Conservation (phyloP, 2,797 vertebrate species). For the Siniperca undulata region DNA sequence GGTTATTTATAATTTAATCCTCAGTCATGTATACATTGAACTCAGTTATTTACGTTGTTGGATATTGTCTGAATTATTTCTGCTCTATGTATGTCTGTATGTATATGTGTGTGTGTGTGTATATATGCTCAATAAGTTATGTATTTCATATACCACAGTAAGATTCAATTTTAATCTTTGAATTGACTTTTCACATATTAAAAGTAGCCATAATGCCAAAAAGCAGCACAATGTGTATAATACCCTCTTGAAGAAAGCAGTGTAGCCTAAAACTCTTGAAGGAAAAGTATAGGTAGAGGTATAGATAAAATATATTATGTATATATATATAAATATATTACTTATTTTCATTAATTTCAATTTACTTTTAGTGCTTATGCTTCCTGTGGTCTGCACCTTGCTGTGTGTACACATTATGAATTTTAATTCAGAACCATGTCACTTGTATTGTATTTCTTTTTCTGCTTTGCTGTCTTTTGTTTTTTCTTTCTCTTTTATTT, state of each 20-base stretch:
- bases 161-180: neutral
- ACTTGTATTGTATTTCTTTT: conserved; percentile 13
- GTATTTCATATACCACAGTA: neutral
- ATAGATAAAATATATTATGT: no score
- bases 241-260: neutral
- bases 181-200: neutral
- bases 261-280: neutral
- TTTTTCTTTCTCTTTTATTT: conserved; percentile 35
- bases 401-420: neutral
- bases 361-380: neutral
- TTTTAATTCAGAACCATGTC: conserved; percentile 10
- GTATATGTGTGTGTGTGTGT: no score
- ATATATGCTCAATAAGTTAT: no score
- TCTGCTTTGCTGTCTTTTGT: conserved; percentile 27
- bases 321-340: no score
- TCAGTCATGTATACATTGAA: neutral
- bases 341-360: no score
- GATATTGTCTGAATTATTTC: neutral
- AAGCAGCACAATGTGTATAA: neutral
- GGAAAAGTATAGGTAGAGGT: no score
- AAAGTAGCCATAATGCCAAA: neutral
- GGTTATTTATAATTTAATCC: neutral
- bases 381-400: neutral
- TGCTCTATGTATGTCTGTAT: neutral
- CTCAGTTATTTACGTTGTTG: neutral